These are phyloP conservation scores for Oostethus manadensis DNA, from an alignment of 2,113 vertebrate genomes.

Conservation along the genomic window DNA sequence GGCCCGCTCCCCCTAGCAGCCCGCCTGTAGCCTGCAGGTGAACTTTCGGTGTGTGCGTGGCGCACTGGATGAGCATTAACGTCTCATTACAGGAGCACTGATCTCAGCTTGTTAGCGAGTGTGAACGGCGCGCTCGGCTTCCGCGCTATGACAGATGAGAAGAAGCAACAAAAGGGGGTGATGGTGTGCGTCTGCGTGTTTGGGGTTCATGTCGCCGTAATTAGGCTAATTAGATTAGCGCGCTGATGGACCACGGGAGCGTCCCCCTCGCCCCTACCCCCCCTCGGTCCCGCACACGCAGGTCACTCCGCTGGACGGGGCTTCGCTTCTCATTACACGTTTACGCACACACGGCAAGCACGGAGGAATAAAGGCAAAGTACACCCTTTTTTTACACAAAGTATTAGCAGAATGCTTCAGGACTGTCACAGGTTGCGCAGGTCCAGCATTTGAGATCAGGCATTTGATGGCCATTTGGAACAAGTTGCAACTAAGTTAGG, in stretches of 20 bases:
- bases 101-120: conserved; percentile 54
- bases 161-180: background rate
- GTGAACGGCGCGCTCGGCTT: conserved; percentile 43
- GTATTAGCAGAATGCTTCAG: no score
- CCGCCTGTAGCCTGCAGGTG: conserved; percentile 1
- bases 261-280: conserved; percentile 53
- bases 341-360: conserved; percentile 5
- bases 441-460: no score
- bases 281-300: conserved; percentile 40
- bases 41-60: background rate
- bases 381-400: no score
- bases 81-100: conserved; percentile 14
- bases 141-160: conserved; percentile 41
- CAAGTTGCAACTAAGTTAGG: no score
- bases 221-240: conserved; percentile 77
- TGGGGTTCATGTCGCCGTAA: conserved; percentile 51
- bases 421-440: no score
- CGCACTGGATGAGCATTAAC: conserved; percentile 5
- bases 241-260: conserved; percentile 64
- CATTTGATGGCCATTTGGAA: no score
- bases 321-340: conserved; percentile 43
- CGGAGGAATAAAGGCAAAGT: background rate
- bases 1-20: background rate
- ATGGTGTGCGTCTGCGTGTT: conserved; percentile 12
- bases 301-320: conserved; percentile 43